Percentiles rank a stretch among this genome's conserved stretches.
Conservation (phyloP, 1,140 invertebrate genomes). For the Ceratosolen fusciceps region DNA sequence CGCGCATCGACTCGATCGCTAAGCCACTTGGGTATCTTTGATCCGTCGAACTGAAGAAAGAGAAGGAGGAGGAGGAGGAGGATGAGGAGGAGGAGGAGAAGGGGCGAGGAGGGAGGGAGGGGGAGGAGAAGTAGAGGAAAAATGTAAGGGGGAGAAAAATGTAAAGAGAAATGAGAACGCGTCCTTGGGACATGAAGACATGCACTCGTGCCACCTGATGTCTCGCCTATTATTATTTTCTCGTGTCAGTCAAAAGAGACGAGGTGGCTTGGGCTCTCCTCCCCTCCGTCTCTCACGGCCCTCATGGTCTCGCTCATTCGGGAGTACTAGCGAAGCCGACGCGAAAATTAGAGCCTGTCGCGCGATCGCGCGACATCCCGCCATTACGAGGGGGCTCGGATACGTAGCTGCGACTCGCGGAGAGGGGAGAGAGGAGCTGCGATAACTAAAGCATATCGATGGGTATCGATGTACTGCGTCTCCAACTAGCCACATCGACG, state of each 20-base stretch:
- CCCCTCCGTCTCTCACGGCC: not conserved
- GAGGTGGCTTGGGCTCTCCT: not conserved
- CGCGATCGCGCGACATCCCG: not conserved
- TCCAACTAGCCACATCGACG: conserved; percentile 49
- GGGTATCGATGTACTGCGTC: not conserved
- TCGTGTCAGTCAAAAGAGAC: not conserved
- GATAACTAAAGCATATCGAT: not conserved
- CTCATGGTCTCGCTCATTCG: not conserved
- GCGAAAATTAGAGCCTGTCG: conserved; percentile 29
- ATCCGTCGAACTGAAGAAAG: no score
- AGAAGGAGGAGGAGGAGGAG: no score
- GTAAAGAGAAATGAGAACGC: not conserved
- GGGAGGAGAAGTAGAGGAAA: not conserved
- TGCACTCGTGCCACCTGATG: not conserved
- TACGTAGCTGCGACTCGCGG: no score
- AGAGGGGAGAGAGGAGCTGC: not conserved
- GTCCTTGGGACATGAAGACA: not conserved
- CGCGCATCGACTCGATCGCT: no score
- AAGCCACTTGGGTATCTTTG: no score
- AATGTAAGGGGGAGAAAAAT: not conserved
- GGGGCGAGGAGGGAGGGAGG: not conserved
- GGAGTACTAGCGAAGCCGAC: not conserved
- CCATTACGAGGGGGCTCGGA: not conserved
- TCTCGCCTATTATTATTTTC: conserved; percentile 3
- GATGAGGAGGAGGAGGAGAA: not conserved